These are phyloP conservation scores for Dryobotodes eremita DNA, from an alignment of 2,888 invertebrate species.

Conservation along the genomic window DNA sequence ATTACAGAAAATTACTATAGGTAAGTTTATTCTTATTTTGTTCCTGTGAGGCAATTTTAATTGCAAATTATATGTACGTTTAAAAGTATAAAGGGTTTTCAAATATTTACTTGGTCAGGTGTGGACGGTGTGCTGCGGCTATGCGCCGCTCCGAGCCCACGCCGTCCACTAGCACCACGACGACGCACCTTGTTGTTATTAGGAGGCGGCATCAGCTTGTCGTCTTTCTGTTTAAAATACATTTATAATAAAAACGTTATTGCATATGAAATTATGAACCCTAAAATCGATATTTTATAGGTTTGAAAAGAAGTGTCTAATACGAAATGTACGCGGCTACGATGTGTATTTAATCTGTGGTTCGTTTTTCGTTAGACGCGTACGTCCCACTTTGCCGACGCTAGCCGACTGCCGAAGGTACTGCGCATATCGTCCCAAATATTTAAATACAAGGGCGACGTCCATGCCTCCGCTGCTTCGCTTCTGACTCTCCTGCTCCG, in stretches of 20 bases:
- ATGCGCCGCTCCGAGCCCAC: slow-evolving; percentile 78
- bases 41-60: not conserved
- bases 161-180: slow-evolving; percentile 88
- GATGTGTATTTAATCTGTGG: not conserved
- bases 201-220: slow-evolving; percentile 94
- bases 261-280: not conserved
- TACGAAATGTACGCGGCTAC: not conserved
- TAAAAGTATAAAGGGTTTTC: not conserved
- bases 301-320: not conserved
- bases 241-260: slow-evolving; percentile 37
- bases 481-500: not conserved
- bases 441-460: not conserved
- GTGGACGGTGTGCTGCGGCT: slow-evolving; percentile 93
- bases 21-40: not conserved
- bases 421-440: not conserved
- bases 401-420: not conserved
- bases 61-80: not conserved
- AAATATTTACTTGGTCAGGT: slow-evolving; percentile 90
- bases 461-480: not conserved
- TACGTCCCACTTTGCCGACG: not conserved
- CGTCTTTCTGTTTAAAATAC: slow-evolving; percentile 85
- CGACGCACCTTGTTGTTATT: slow-evolving; percentile 93
- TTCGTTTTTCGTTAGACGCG: not conserved
- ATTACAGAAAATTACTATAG: not conserved
- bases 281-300: no score